Evolutionary conservation across 2,113 vertebrate species (phyloP), one percentile per base, ranked within the genome.

Genomic region (Albula goreensis): DNA sequence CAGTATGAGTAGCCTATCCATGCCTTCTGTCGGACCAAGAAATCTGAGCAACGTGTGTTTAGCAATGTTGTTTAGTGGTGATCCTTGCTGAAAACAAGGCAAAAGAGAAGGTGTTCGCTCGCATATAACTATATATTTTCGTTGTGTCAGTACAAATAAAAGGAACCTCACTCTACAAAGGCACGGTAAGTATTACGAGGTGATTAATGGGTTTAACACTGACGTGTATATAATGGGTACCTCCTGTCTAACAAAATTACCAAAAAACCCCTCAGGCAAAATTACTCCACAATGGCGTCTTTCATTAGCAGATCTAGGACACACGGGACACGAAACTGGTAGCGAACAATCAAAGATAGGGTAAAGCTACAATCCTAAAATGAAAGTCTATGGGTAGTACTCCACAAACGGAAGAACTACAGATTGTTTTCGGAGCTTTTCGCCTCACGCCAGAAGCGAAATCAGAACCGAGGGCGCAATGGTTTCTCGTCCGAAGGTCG

Each of bases 221-320:
- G 91, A 91, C 91, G 90, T 91, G 88, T 87, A 86, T 88, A 83
- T 86, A 91, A 91, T 84, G 90, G 93, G 89, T 93, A 91, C 93
- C 92, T 91, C 90, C 89, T 92, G 92, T 93, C 74, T 92, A 85
- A 92, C 88, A 90, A 91, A 93, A 92, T 85, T 90, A 92, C 87
- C 92, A 88, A 90, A 70, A 63, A 50, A 91, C 86, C 92, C 95
- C 93, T 81, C 88, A 83, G 96, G 96, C 94, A 53, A 91, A 91
- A 91, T 91, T 88, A 93, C 92, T 93, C 95, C 95, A 96, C 96
- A 96, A 97, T 96, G 96, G 96, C 96, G 96, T 92, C 96, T 95
- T 94, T 95, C 95, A 92, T 90, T 90, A 90, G 87, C 89, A 83
- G 93, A 95, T 94, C 93, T 94, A 90, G 93, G 93, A 88, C 93